Conservation (phyloP, 2,113 vertebrate genomes). For the Perca schrenkii region DNA sequence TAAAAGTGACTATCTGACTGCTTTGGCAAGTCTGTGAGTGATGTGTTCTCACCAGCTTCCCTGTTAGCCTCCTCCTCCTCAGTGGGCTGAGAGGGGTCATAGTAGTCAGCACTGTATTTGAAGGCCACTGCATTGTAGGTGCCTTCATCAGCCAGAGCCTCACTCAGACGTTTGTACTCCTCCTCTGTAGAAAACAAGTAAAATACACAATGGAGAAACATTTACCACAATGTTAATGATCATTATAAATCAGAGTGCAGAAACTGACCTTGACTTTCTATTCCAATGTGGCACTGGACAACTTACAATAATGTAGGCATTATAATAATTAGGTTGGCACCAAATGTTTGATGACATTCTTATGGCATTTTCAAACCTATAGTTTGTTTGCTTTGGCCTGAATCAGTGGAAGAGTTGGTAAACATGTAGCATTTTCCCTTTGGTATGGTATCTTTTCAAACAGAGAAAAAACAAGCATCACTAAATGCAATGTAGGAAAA, state of each 20-base stretch:
- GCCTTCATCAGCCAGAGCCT: conserved; percentile 96
- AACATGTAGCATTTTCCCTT: background rate
- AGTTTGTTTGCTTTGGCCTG: background rate
- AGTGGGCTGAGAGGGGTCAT: conserved; percentile 97
- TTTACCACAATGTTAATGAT: background rate
- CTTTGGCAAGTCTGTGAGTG: background rate
- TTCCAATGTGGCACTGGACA: background rate
- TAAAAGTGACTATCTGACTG: background rate
- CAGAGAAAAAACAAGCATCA: background rate
- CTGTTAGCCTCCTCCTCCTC: conserved; percentile 94
- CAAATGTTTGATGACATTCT: background rate
- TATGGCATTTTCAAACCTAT: background rate
- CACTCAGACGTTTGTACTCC: conserved; percentile 97
- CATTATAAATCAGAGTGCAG: background rate
- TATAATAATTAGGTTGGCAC: background rate
- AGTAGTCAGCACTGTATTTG: conserved; percentile 96
- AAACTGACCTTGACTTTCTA: background rate
- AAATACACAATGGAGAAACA: background rate
- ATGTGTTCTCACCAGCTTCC: conserved; percentile 85
- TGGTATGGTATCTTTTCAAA: background rate
- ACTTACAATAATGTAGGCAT: background rate
- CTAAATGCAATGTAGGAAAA: background rate
- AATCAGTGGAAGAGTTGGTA: background rate
- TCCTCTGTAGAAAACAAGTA: conserved; percentile 88
- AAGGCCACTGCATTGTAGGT: conserved; percentile 94